These are phyloP conservation scores for Cardinalis cardinalis DNA, from an alignment of 2,113 vertebrate genomes.

Conservation along the genomic window DNA sequence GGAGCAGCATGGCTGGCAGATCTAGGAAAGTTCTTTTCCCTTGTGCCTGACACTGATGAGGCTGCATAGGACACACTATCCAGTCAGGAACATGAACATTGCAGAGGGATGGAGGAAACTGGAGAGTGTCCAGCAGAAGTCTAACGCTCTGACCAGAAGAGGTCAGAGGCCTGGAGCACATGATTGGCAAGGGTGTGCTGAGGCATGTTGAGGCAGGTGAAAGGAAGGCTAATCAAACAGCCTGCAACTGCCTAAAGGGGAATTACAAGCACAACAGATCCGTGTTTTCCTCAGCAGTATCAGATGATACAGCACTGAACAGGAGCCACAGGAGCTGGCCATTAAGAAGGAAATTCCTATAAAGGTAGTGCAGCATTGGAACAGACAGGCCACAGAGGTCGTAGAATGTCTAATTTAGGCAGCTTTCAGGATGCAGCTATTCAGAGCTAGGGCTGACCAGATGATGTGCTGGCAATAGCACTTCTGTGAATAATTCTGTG, in stretches of 20 bases:
- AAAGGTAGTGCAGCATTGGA: not conserved
- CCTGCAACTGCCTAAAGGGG: not conserved
- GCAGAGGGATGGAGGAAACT: not conserved
- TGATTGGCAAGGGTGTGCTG: not conserved
- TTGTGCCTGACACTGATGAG: not conserved
- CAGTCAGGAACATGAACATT: not conserved
- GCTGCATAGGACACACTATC: not conserved
- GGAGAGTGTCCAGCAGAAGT: not conserved
- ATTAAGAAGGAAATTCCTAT: not conserved
- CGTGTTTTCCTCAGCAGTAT: not conserved
- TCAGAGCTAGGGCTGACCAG: not conserved
- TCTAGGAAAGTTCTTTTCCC: not conserved
- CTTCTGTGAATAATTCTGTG: not conserved
- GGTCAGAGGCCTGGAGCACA: not conserved
- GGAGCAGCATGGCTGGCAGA: not conserved
- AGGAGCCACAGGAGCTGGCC: not conserved
- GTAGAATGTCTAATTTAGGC: not conserved
- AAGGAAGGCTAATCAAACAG: not conserved
- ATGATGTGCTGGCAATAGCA: not conserved
- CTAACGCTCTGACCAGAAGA: not conserved
- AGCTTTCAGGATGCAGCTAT: not conserved
- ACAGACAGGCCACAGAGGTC: not conserved
- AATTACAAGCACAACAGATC: not conserved
- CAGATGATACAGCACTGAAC: not conserved
- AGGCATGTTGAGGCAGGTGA: not conserved